Base-by-base conservation (phyloP, 2,888 invertebrate species). In the Conops quadrifasciatus region DNA sequence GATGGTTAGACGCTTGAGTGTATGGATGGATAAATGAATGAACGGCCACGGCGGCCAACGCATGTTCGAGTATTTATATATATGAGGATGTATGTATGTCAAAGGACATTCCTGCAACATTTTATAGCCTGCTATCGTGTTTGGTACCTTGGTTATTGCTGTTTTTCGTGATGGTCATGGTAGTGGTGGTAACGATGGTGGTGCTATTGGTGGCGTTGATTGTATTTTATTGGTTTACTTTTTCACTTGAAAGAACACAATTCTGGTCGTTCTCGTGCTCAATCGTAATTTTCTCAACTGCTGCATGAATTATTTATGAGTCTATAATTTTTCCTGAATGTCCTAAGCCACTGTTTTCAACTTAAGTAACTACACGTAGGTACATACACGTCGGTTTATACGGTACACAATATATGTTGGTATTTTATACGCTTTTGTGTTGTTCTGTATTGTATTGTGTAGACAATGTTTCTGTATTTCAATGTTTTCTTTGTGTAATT, bases 1-100 rank as follows among this genome's bases (percentile, higher is more conserved):
- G 30, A 51, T 65, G 73, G 60, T 53, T 65, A 68, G 67, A 73
- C 67, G 59, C 59, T 64, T 73, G 68, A 73, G 53, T 21, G 36
- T 60, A 19, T 3, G 36, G n/a, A 19, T 21, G 9, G n/a, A 19
- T 62, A 15, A 19, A 13, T 21, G 62, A 15, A 21, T 43, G 13
- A 19, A n/a, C 16, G 13, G 13, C 2, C 13, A 7, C 19, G 51
- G 43, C 51, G 47, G 62, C 24, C 13, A 9, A 21, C 36, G 26
- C n/a, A n/a, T 13, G 7, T 66, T 19, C 36, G 15, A 63, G 2
- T 67, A n/a, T 21, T 1, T 51, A 7, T 15, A 9, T 69, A 51
- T n/a, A n/a, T n/a, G n/a, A n/a, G n/a, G 53, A 43, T 69, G 71
- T 36, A 53, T 59, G 58, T 68, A 51, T 67, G 70, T 56, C 59